Base-by-base conservation (phyloP, 2,888 invertebrate species). In the Alviniconcha strummeri region DNA sequence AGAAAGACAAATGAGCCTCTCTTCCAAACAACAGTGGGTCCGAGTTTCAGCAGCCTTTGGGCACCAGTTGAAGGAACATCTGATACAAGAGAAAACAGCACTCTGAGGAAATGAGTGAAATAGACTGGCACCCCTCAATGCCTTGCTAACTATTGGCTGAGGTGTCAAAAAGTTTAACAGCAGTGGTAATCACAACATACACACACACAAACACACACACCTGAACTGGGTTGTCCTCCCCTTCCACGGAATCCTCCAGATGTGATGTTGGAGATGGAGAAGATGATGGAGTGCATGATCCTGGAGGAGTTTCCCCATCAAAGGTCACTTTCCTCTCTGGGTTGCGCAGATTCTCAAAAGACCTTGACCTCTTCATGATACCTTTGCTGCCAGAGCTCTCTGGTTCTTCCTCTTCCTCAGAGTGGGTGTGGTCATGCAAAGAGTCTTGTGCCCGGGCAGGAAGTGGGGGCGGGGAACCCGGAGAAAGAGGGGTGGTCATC, bases 301-400 rank as follows among this genome's bases (percentile, higher is more conserved):
- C n/a, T 4, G 69, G 67, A 36, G 56, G 11, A 19, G 57, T 80
- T 54, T 84, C 82, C 19, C 85, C 84, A 19, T 85, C 87, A 83
- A 87, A 88, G 77, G 85, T 88, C 11, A 87, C 86, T 19, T 88
- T 83, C 17, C 87, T 82, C 7, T 87, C 85, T 13, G 87, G 84
- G n/a, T 86, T 86, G 19, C 87, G 84, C 36, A 88, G 83, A 82
- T 87, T 87, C 81, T 89, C 90, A 85, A 85, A 89, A 11, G 89
- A 90, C 52, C 89, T 64, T n/a, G 86, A 84, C 81, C 82, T 87
- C 79, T 90, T 90, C 15, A 90, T 87, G 64, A 90, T 90, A n/a
- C 90, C 87, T 36, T 71, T 79, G 13, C 72, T 67, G 13, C 72
- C 74, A 54, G 79, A 54, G 15, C 55, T 60, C 15, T 67, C 77